Base-by-base conservation (phyloP, 2,888 invertebrate species). In the Epinotia bilunana region DNA sequence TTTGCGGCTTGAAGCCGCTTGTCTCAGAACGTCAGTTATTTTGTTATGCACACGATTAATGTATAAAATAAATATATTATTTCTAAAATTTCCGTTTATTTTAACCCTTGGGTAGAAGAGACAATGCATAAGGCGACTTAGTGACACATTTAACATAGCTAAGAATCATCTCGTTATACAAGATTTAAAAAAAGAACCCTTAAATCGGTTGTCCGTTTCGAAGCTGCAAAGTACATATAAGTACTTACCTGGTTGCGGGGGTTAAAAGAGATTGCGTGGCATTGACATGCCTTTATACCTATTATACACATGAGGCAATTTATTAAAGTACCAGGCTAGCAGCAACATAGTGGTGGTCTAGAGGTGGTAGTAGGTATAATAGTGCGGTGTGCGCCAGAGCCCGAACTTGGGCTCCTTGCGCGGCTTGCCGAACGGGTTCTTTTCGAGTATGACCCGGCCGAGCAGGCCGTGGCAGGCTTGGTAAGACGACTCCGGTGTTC, bases 401-500 rank as follows among this genome's bases (percentile, higher is more conserved):
- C 92, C 91, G 57, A 87, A 94, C 39, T 79, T 82, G 1, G 94
- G 94, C 72, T 93, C 93, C 72, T 91, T 82, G 3, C 92, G 88
- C 0, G 93, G 86, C 0, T 86, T 83, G 0, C 95, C 95, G 79
- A 92, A 95, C 0, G 95, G 93, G 62, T 91, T 87, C 77, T 88
- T 84, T 43, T 93, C 89, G 12, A 94, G 82, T 1, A 95, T 85
- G 28, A 93, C 91, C 69, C 84, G 81, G 0, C 85, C 95, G 9
- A 95, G 83, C 1, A 94, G 82, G 0, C 92, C 89, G 78, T 94
- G 92, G 58, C 80, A 77, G 7, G 86, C 85, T 20, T 83, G 83
- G 80, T 94, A 95, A 0, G 89, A 87, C 0, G 93, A 90, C 4
- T 91, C 91, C 0, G 94, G 95, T 0, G 94, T 92, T 13, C 81